Evolutionary conservation across 1,140 invertebrate species (phyloP).

Genomic region (Drosophila seguyi): DNA sequence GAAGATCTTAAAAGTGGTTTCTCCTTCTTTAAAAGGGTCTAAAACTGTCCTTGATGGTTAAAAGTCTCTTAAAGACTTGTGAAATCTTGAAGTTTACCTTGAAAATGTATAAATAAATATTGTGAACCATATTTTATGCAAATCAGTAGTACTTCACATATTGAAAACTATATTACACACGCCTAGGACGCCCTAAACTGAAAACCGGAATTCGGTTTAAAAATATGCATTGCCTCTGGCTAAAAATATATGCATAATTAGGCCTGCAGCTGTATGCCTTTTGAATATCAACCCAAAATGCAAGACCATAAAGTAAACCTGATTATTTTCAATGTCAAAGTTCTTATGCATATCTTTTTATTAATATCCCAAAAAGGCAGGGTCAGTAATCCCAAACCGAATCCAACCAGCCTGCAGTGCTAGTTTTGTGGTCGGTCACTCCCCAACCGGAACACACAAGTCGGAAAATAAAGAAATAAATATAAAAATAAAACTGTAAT

Average conservation of each 20-base stretch:
- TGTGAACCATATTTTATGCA: constrained; percentile 12
- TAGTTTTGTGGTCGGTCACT: constrained; percentile 6
- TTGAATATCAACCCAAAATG: constrained; percentile 11
- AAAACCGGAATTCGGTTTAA: constrained; percentile 12
- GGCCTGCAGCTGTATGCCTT: background rate
- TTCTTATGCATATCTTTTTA: constrained; percentile 1
- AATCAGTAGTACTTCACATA: constrained; percentile 24
- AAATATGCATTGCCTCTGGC: constrained; percentile 15
- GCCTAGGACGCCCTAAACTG: constrained; percentile 14
- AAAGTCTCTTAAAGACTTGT: too few relatives aligned
- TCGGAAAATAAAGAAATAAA: constrained; percentile 27
- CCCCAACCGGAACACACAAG: constrained; percentile 15
- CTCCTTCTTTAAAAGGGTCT: background rate
- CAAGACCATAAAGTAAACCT: constrained; percentile 5
- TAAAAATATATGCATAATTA: constrained; percentile 52
- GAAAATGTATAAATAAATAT: constrained; percentile 12
- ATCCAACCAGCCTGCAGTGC: background rate
- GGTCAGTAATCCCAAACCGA: background rate
- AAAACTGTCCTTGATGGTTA: background rate
- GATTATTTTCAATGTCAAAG: constrained; percentile 38
- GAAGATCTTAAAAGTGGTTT: too few relatives aligned
- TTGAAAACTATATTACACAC: background rate
- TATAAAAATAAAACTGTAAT: constrained; percentile 40
- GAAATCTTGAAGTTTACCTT: background rate
- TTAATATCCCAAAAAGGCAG: background rate